These are phyloP conservation scores for Alligator sinensis DNA, from an alignment of 2,113 vertebrate species.

Conservation along the genomic window DNA sequence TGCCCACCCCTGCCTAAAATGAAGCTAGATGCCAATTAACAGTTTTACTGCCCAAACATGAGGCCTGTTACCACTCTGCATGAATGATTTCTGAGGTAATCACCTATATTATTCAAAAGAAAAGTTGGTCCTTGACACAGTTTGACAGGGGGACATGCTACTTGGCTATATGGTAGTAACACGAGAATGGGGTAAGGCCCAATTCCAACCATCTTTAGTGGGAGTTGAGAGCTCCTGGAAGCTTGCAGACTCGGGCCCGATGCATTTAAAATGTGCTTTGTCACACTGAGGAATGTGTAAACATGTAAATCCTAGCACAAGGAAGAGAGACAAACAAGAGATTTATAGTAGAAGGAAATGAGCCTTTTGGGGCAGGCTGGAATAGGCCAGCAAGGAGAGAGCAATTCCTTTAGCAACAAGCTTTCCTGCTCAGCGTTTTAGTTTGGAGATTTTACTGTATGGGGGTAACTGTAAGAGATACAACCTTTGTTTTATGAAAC, in stretches of 20 bases:
- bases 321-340: background rate
- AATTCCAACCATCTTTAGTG: background rate
- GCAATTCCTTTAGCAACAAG: background rate
- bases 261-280: background rate
- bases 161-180: background rate
- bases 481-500: no score
- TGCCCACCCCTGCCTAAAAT: no score
- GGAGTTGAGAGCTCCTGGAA: background rate
- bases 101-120: background rate
- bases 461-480: background rate
- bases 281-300: background rate
- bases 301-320: background rate
- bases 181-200: background rate
- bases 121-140: background rate
- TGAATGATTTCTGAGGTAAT: background rate
- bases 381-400: background rate
- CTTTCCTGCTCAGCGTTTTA: background rate
- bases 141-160: background rate
- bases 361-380: background rate
- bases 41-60: background rate
- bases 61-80: background rate
- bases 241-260: background rate
- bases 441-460: background rate
- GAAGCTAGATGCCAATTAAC: background rate
- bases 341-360: background rate